Evolutionary conservation across 2,888 invertebrate species (phyloP).

Genomic region (Parapristionchus giblindavisi): DNA sequence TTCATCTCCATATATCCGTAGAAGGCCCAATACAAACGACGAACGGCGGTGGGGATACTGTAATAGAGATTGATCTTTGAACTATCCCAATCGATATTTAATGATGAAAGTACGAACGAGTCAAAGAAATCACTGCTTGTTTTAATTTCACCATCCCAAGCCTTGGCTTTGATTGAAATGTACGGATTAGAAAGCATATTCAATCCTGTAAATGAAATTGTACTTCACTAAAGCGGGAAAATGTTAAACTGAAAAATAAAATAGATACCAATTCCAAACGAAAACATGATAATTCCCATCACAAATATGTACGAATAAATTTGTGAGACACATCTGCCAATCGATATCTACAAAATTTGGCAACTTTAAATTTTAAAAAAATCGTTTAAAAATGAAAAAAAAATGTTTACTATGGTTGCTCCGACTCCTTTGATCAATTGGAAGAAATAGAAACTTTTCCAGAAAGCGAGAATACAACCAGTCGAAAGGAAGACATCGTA

Average conservation of each 20-base stretch:
- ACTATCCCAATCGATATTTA: slow-evolving; percentile 12
- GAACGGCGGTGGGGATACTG: slow-evolving; percentile 37
- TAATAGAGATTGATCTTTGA: not conserved
- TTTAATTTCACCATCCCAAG: not conserved
- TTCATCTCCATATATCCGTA: slow-evolving; percentile 59
- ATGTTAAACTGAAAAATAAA: not conserved
- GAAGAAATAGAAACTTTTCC: slow-evolving; percentile 63
- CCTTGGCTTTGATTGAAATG: not conserved
- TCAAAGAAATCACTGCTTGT: slow-evolving; percentile 12
- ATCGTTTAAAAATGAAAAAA: no score
- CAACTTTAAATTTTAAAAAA: not conserved
- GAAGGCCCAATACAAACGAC: slow-evolving; percentile 60
- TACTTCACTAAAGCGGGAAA: not conserved
- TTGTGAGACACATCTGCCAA: slow-evolving; percentile 63
- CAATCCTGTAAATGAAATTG: slow-evolving; percentile 39
- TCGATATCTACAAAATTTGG: slow-evolving; percentile 56
- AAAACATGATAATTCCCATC: slow-evolving; percentile 61
- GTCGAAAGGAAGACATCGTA: slow-evolving; percentile 61
- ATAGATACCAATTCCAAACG: slow-evolving; percentile 61
- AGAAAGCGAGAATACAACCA: slow-evolving; percentile 62
- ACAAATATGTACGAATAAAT: slow-evolving; percentile 63
- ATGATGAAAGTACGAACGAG: not conserved
- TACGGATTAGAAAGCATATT: slow-evolving; percentile 46
- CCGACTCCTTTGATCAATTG: slow-evolving; percentile 58
- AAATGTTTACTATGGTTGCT: slow-evolving; percentile 55